These are phyloP conservation scores for Benthosema pterotum DNA, from an alignment of 2,797 vertebrate genomes.

Conservation along the genomic window DNA sequence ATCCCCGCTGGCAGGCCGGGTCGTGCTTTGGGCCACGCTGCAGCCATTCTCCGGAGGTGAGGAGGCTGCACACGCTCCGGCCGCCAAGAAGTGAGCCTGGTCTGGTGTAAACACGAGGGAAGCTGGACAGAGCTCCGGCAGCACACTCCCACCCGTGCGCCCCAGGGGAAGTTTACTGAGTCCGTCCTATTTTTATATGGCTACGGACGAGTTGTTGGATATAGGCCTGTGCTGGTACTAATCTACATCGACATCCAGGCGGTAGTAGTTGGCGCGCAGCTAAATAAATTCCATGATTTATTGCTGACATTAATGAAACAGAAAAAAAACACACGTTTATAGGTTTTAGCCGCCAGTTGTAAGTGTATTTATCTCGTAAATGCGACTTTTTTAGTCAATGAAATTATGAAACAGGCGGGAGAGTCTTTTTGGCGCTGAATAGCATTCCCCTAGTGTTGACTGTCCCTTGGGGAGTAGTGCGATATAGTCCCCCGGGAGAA, in stretches of 20 bases:
- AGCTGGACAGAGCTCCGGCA: conserved; percentile 36
- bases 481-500: conserved; percentile 69
- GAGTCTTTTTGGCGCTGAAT: conserved; percentile 56
- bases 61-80: conserved; percentile 71
- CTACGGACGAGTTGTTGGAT: conserved; percentile 11
- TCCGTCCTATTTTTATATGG: conserved; percentile 32
- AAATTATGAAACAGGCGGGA: conserved; percentile 57
- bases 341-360: too few species aligned
- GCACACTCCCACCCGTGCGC: conserved; percentile 21
- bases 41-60: conserved; percentile 73
- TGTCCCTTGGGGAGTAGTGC: conserved; percentile 64
- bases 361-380: too few species aligned
- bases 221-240: conserved; percentile 4
- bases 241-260: neutral
- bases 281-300: neutral
- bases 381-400: too few species aligned
- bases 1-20: conserved; percentile 80
- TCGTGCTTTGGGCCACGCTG: conserved; percentile 61
- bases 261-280: neutral
- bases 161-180: conserved; percentile 31
- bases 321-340: neutral
- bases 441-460: conserved; percentile 71
- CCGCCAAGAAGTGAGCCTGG: conserved; percentile 64
- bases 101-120: conserved; percentile 59
- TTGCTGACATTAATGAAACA: neutral